A percentile compares a stretch with the other conserved stretches of the same genome.
These are phyloP conservation scores for Sarcophaga rosellei DNA, from an alignment of 2,888 invertebrate species.

Conservation along the genomic window DNA sequence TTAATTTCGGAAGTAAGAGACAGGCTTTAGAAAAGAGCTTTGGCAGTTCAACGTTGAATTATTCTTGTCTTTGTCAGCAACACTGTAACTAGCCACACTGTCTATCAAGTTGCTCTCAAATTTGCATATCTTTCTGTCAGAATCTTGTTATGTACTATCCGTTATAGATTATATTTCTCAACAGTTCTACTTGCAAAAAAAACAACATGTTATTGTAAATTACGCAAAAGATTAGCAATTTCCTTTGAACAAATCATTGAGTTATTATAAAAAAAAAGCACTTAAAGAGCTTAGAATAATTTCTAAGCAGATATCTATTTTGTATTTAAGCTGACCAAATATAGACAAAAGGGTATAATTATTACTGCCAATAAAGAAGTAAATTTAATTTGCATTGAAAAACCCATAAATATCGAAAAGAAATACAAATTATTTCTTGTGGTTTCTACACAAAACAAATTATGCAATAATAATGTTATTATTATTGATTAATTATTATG, in stretches of 20 bases:
- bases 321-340: neutral
- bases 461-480: neutral
- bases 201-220: conserved; percentile 9
- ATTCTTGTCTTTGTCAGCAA: neutral
- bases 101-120: neutral
- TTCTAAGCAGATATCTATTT: neutral
- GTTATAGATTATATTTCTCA: neutral
- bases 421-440: neutral
- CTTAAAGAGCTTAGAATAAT: neutral
- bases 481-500: conserved; percentile 17
- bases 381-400: conserved; percentile 28
- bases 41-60: too few relatives aligned
- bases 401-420: neutral
- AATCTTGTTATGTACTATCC: neutral
- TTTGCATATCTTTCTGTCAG: conserved; percentile 10
- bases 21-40: neutral
- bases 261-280: neutral
- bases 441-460: neutral
- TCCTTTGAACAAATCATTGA: conserved; percentile 2
- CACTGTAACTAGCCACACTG: neutral
- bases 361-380: neutral
- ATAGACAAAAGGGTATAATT: neutral
- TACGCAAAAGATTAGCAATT: conserved; percentile 4
- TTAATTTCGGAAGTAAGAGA: neutral
- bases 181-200: too few relatives aligned